Conservation (phyloP, 2,797 vertebrate genomes). For the Catharus ustulatus region DNA sequence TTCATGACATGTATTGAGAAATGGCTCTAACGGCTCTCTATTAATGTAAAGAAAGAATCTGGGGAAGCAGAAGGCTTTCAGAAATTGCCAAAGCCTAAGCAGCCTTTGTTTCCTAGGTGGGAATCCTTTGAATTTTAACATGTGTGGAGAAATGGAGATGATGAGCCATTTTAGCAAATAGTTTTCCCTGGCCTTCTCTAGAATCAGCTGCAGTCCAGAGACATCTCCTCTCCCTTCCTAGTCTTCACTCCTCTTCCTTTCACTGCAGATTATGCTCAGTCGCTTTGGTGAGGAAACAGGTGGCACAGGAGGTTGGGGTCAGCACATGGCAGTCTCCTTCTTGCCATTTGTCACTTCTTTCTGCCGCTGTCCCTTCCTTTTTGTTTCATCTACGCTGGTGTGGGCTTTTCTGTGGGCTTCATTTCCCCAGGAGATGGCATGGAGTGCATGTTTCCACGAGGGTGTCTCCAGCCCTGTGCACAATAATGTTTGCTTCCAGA, state of each 20-base stretch:
- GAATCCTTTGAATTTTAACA: not conserved
- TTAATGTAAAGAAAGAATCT: not conserved
- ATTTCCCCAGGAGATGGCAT: not conserved
- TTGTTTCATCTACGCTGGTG: not conserved
- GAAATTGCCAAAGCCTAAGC: not conserved
- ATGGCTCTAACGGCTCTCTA: not conserved
- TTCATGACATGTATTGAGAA: not conserved
- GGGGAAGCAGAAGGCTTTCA: not conserved
- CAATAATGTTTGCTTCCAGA: not conserved
- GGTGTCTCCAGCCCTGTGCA: not conserved
- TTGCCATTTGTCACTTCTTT: not conserved
- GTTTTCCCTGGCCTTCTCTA: not conserved
- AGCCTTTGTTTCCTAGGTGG: not conserved
- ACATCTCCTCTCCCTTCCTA: not conserved
- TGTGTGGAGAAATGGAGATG: not conserved
- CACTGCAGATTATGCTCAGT: not conserved
- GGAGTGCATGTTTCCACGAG: not conserved
- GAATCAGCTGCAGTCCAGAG: not conserved
- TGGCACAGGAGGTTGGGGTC: not conserved
- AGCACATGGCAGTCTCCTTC: not conserved
- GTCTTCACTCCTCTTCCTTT: not conserved
- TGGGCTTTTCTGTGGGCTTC: not conserved
- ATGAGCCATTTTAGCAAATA: rapidly evolving
- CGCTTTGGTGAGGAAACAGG: not conserved
- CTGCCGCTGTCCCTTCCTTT: not conserved